A percentile compares a stretch with the other conserved stretches of the same genome.
Evolutionary conservation across 2,113 vertebrate species (phyloP).

Genomic region (Oxyura jamaicensis): DNA sequence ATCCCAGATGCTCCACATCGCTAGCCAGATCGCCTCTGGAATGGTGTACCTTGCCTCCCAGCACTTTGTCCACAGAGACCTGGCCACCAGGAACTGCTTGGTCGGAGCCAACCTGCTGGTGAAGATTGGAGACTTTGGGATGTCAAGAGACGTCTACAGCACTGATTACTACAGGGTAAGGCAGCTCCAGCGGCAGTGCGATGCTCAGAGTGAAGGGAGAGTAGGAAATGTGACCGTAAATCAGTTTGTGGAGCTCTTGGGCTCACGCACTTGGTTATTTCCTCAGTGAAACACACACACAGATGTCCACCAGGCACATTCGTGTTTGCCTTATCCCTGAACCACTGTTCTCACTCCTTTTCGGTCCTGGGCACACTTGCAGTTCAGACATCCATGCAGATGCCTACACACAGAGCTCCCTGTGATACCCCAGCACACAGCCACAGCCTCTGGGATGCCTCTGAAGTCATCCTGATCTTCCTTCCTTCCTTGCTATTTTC

Average conservation of each 20-base stretch:
- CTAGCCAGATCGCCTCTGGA: conserved; percentile 94
- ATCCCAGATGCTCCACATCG: conserved; percentile 98
- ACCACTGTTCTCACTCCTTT: not conserved
- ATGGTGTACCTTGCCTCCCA: conserved; percentile 98
- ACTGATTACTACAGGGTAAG: conserved; percentile 99
- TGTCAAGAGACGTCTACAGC: conserved; percentile 99
- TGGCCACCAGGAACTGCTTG: conserved; percentile 98
- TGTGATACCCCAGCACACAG: not conserved
- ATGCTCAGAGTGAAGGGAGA: conserved; percentile 10
- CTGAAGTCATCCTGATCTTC: not conserved
- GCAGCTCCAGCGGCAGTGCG: not conserved
- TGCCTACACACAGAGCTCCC: not conserved
- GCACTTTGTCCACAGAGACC: conserved; percentile 98
- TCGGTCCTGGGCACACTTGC: not conserved
- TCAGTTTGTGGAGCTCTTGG: not conserved
- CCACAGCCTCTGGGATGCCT: not conserved
- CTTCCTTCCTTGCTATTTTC: not conserved
- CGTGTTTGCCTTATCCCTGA: not conserved
- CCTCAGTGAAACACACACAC: not conserved
- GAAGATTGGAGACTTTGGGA: conserved; percentile 99
- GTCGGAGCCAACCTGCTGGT: conserved; percentile 95
- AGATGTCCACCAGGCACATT: not conserved
- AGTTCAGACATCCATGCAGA: not conserved
- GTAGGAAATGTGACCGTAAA: not conserved
- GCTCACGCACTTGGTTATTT: conserved; percentile 24